Base-by-base conservation (phyloP, 2,113 vertebrate genomes). In the Mastomys coucha region DNA sequence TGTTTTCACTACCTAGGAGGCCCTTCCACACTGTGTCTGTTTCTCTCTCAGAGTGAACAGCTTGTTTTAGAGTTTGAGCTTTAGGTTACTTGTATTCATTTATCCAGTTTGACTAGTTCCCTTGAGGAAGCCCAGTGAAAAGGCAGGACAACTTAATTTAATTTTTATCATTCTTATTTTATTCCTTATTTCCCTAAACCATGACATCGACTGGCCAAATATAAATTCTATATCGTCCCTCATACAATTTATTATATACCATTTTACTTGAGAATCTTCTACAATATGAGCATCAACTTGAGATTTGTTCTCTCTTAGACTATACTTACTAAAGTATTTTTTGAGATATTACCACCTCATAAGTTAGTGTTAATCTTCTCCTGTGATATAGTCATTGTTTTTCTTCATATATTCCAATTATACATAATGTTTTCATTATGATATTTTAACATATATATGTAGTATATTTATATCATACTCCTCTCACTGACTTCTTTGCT, bases 1-100 rank as follows among this genome's bases (percentile, higher is more conserved):
- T 90, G 53, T 96, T 97, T 97, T 97, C 89, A 85, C 67, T 95
- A 45, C 86, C 73, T 93, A 88, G 89, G 96, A 76, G 53, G 73
- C 1, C 17, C 28, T 89, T n/a, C 42, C 80, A 88, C 39, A 51
- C 69, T 80, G 69, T 49, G 56, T 67, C 77, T 93, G 16, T 93
- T 97, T 91, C 31, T 90, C 14, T 73, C 73, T 91, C 51, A 58
- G 63, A 33, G 86, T 69, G 45, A 91, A 36, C 42, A 96, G 93
- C 7, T 1, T 58, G 72, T 89, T 53, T 89, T 53, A 80, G 45
- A 93, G 36, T 73, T 58, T 91, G 51, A 39, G 91, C n/a, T 88
- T 88, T 81, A 72, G 86, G 31, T 84, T 86, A 49, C 45, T 94
- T 84, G 73, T 89, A 72, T 85, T 73, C 76, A 88, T 95, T 80